Evolutionary conservation across 1,140 invertebrate genomes (phyloP).

Genomic region (Dinothrombium tinctorium): DNA sequence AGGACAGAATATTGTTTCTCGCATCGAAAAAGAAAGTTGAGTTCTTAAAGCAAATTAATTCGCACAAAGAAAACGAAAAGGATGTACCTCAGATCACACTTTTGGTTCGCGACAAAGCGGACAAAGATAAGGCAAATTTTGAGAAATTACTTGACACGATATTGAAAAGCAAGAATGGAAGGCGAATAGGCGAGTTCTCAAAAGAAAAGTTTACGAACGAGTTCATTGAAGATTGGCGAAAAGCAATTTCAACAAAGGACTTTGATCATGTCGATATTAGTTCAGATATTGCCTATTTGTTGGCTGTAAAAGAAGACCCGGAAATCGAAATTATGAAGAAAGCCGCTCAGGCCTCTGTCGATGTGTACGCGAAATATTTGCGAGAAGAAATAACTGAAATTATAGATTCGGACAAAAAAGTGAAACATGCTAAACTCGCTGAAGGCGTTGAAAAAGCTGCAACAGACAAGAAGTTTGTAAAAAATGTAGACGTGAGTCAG

Average conservation of each 20-base stretch:
- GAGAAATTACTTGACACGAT: constrained; percentile 59
- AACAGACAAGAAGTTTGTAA: constrained; percentile 76
- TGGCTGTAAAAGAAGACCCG: constrained; percentile 81
- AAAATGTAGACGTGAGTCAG: constrained; percentile 53
- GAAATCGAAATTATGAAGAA: constrained; percentile 83
- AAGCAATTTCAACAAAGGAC: constrained; percentile 39
- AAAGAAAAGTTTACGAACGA: constrained; percentile 85
- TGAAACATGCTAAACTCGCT: constrained; percentile 69
- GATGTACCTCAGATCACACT: constrained; percentile 56
- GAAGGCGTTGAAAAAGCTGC: constrained; percentile 80
- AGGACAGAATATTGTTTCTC: constrained; percentile 60
- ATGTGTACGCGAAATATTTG: constrained; percentile 86
- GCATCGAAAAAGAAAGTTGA: constrained; percentile 96
- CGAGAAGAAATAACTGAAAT: constrained; percentile 97
- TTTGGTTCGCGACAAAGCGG: constrained; percentile 66
- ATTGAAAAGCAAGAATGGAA: constrained; percentile 66
- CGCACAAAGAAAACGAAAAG: constrained; percentile 52
- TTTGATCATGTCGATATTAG: constrained; percentile 77
- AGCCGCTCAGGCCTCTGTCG: constrained; percentile 70
- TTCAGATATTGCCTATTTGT: constrained; percentile 52
- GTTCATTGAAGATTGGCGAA: constrained; percentile 75
- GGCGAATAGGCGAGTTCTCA: constrained; percentile 66
- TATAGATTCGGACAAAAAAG: constrained; percentile 82
- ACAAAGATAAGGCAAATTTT: constrained; percentile 89
- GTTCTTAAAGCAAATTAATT: constrained; percentile 77